Base-by-base conservation (phyloP, 2,888 invertebrate genomes). In the Melanophora roralis region DNA sequence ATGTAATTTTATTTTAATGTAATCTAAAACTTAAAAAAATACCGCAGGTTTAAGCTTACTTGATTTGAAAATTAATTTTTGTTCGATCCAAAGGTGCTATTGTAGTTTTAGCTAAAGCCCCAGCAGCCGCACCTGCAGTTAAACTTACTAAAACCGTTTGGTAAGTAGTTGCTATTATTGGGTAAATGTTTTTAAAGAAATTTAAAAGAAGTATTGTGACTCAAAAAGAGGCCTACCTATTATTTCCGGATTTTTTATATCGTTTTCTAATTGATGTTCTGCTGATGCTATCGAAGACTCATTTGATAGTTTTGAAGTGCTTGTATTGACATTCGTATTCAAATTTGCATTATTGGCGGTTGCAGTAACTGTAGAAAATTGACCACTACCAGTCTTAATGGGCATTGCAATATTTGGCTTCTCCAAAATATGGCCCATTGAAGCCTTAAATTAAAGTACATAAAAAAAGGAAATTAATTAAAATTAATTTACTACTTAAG, bases 31-130 rank as follows among this genome's bases (percentile, higher is more conserved):
- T 7, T 12, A 6, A n/a, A 12, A 6, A 27, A 11, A 27, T 0
- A 27, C 6, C 6, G 12, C n/a, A 19, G 19, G 8, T 51, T 5
- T 2, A 51, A 53, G 57, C 72, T 91, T 89, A 94, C 92, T 94
- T 93, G 86, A 94, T 95, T 93, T 99, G 99, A 89, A 99, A 99
- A 91, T 97, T 98, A 84, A 99, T 99, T 92, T 99, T 99, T 82
- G 98, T 96, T 80, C 99, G 92, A 91, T 99, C 99, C 67, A 99
- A 91, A 0, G 99, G 99, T 1, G 99, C 99, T 84, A 99, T 99
- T 55, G 94, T 93, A 0, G 99, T 97, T 91, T 99, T 99, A 27
- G 99, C 99, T 77, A 96, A 84, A 2, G 97, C 98, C 19, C 99
- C 99, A 32, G 99, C 99, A 19, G 94, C 90, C 0, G 98, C 99